These are phyloP conservation scores for Campoplex capitator DNA, from an alignment of 2,888 invertebrate species.

Conservation along the genomic window DNA sequence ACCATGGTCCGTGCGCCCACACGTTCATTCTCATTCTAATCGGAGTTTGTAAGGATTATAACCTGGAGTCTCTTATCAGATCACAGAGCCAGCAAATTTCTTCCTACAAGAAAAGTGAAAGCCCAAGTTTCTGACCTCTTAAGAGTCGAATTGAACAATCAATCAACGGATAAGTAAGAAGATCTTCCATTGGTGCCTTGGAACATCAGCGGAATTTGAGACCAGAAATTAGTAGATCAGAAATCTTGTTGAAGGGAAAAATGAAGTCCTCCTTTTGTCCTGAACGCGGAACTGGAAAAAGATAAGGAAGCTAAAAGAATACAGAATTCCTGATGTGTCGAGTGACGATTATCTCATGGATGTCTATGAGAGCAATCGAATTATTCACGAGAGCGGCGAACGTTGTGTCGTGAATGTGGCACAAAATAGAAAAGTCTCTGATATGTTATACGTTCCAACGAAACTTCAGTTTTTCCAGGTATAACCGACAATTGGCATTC, in stretches of 20 bases:
- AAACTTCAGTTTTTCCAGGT: constrained; percentile 70
- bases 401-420: constrained; percentile 32
- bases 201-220: background rate
- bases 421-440: constrained; percentile 65
- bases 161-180: background rate
- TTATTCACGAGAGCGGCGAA: constrained; percentile 61
- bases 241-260: background rate
- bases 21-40: constrained; percentile 83
- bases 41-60: constrained; percentile 59
- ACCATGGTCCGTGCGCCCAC: constrained; percentile 69
- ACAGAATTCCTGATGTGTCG: constrained; percentile 48
- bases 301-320: constrained; percentile 31
- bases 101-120: constrained; percentile 1
- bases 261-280: background rate
- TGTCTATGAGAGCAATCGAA: constrained; percentile 21
- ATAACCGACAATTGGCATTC: constrained; percentile 77
- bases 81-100: background rate
- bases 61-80: background rate
- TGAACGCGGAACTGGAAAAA: background rate
- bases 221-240: background rate
- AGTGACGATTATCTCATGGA: constrained; percentile 76
- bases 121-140: constrained; percentile 6
- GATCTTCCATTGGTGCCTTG: background rate
- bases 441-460: constrained; percentile 69
- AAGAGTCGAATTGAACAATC: background rate